Evolutionary conservation across 2,113 vertebrate genomes (phyloP).

Genomic region (Scomber japonicus): DNA sequence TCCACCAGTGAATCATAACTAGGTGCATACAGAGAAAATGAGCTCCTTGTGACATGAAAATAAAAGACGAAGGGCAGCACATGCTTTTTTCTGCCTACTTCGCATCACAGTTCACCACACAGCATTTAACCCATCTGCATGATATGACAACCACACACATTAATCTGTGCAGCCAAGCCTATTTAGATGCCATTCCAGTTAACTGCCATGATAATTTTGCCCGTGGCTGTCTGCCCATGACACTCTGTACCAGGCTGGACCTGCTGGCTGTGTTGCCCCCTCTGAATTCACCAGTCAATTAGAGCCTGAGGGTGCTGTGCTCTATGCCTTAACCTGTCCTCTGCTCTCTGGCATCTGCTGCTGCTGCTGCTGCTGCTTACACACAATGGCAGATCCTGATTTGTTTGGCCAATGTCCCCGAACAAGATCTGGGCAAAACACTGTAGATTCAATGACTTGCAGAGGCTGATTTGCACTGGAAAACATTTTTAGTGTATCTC

Average conservation of each 20-base stretch:
- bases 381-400: slow-evolving; percentile 8
- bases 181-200: slow-evolving; percentile 15
- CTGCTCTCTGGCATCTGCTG: slow-evolving; percentile 37
- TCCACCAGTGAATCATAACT: slow-evolving; percentile 3
- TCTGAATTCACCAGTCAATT: slow-evolving; percentile 38
- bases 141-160: neutral
- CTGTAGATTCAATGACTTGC: slow-evolving; percentile 4
- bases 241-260: slow-evolving; percentile 44
- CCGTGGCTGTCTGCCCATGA: slow-evolving; percentile 19
- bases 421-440: neutral
- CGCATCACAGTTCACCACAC: slow-evolving; percentile 1
- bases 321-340: slow-evolving; percentile 31
- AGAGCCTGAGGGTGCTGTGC: slow-evolving; percentile 29
- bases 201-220: slow-evolving; percentile 24
- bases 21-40: slow-evolving; percentile 14
- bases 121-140: slow-evolving; percentile 35
- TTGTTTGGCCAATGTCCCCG: neutral
- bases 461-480: neutral
- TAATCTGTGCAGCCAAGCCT: slow-evolving; percentile 35
- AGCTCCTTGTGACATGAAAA: neutral
- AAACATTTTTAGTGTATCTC: neutral
- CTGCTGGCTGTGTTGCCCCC: slow-evolving; percentile 39
- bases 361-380: neutral
- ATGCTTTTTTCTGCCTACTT: slow-evolving; percentile 8
- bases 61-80: neutral